These are phyloP conservation scores for Dasysyrphus albostriatus DNA, from an alignment of 2,888 invertebrate species.

Conservation along the genomic window DNA sequence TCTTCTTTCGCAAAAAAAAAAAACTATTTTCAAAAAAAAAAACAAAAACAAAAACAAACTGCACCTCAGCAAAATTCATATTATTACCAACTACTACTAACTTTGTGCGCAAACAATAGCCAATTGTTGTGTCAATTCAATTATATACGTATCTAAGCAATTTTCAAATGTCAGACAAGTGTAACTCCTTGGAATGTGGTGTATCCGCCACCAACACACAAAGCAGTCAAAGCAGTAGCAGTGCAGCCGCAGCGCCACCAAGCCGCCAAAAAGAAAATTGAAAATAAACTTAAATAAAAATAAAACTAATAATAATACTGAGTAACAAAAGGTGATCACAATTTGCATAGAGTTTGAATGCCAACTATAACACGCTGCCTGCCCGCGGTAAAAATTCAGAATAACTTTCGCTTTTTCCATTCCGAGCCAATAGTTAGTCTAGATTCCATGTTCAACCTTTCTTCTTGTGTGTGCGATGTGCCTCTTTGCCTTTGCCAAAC, in stretches of 20 bases:
- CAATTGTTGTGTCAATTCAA: slow-evolving; percentile 76
- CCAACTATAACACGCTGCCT: slow-evolving; percentile 26
- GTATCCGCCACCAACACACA: slow-evolving; percentile 12
- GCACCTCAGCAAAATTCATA: neutral
- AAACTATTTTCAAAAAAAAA: neutral
- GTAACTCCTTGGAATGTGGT: slow-evolving; percentile 70
- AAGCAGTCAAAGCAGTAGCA: neutral
- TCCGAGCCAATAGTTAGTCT: slow-evolving; percentile 47
- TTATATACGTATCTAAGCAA: slow-evolving; percentile 68
- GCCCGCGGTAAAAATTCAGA: slow-evolving; percentile 15
- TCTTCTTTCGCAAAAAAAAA: neutral
- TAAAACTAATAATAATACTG: neutral
- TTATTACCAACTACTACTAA: slow-evolving; percentile 13
- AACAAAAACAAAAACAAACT: neutral
- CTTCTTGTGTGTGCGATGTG: neutral
- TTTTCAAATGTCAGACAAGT: slow-evolving; percentile 75
- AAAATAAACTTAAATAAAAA: too few relatives aligned
- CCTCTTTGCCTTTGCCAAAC: slow-evolving; percentile 51
- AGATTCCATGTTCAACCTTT: slow-evolving; percentile 47
- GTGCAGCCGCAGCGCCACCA: slow-evolving; percentile 3
- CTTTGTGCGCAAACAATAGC: slow-evolving; percentile 65
- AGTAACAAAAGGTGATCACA: slow-evolving; percentile 58
- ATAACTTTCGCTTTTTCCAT: slow-evolving; percentile 73
- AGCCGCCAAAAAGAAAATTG: slow-evolving; percentile 21
- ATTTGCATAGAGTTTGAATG: slow-evolving; percentile 65